phyloP scores from a whole-genome alignment of 2,113 vertebrate genomes.

The Nibea albiflora region DNA sequence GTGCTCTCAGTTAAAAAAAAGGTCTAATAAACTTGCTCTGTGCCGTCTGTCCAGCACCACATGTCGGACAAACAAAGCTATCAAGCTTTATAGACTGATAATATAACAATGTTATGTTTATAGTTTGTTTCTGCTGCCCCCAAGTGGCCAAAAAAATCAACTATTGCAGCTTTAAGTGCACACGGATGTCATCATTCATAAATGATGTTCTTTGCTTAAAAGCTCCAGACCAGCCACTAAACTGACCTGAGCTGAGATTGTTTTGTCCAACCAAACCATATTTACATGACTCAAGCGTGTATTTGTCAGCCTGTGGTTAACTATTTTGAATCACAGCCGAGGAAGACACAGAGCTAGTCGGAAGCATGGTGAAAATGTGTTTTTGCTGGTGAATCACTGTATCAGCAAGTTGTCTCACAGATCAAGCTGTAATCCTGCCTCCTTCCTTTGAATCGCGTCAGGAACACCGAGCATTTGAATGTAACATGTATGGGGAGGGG shows the following conservation, averaged over 20 bases:
- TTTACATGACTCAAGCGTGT: conserved; percentile 33
- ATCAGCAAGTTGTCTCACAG: conserved; percentile 66
- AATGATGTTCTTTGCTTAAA: neutral
- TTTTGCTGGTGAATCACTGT: conserved; percentile 64
- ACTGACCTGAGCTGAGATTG: neutral
- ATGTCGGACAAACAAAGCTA: neutral
- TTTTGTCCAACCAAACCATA: neutral
- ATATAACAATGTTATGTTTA: neutral
- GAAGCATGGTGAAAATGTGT: conserved; percentile 39
- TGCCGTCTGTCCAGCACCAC: neutral
- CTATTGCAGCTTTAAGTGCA: neutral
- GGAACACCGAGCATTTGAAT: conserved; percentile 48
- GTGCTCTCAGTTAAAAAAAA: neutral
- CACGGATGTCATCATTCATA: too few species aligned
- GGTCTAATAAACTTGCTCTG: neutral
- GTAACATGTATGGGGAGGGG: neutral
- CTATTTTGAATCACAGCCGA: conserved; percentile 49
- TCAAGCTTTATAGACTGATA: neutral
- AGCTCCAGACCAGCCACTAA: neutral
- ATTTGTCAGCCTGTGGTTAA: conserved; percentile 35
- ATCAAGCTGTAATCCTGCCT: conserved; percentile 63
- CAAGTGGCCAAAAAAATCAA: neutral
- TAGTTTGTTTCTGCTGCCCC: neutral
- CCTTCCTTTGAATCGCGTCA: conserved; percentile 46
- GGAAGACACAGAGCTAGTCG: conserved; percentile 25